A percentile compares a stretch with the other conserved stretches of the same genome.
Evolutionary conservation across 1,140 invertebrate species (phyloP).

Genomic region (Neelides sp.): DNA sequence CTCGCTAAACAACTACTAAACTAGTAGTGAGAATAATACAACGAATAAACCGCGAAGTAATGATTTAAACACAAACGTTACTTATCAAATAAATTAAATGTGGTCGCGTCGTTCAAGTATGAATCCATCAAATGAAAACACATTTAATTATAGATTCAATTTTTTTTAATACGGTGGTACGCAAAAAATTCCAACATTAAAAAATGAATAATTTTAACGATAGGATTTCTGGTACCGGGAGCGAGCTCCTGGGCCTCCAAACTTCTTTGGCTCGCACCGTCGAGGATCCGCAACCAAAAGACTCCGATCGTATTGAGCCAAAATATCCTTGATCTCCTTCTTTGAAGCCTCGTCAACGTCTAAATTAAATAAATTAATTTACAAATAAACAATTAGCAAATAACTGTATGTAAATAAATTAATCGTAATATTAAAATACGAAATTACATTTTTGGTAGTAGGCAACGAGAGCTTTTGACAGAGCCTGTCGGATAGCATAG

Average conservation of each 20-base stretch:
- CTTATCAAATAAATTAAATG: no score
- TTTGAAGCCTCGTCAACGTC: slow-evolving; percentile 99
- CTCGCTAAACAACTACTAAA: no score
- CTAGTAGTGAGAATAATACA: no score
- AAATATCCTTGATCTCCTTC: slow-evolving; percentile 97
- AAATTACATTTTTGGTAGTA: slow-evolving; percentile 99
- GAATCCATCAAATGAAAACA: no score
- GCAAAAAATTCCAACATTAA: no score
- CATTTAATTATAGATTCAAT: no score
- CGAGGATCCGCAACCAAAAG: slow-evolving; percentile 96
- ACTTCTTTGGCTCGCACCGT: slow-evolving; percentile 98
- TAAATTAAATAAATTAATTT: slow-evolving; percentile 48
- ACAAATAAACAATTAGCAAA: background rate
- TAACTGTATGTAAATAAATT: no score
- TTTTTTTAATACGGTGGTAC: no score
- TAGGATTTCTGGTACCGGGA: slow-evolving; percentile 98
- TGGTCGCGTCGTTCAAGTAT: no score
- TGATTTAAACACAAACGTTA: no score
- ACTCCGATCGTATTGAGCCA: slow-evolving; percentile 94
- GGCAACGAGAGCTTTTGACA: slow-evolving; percentile 92
- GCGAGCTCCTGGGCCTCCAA: slow-evolving; percentile 97
- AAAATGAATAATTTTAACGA: no score
- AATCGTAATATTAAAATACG: background rate
- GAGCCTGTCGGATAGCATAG: slow-evolving; percentile 96
- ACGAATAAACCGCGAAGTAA: no score